Evolutionary conservation across 2,888 invertebrate species (phyloP), one percentile per base, ranked within the genome.

Genomic region (Polydrusus pterygomalis): DNA sequence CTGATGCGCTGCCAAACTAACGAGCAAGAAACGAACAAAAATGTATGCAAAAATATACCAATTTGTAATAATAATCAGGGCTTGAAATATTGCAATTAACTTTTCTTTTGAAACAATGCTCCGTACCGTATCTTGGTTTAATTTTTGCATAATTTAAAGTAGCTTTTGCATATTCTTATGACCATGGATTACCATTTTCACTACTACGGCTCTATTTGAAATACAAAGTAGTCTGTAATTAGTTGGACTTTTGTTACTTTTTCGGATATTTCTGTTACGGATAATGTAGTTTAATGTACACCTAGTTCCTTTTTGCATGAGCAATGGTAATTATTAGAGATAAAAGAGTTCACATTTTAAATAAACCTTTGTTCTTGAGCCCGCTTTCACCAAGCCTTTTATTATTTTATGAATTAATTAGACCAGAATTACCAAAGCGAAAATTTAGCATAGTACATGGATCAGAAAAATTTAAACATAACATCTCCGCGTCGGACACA

Each of bases 151-250:
- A 73, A 73, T 73, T 73, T 60, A 20, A 15, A 49, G 73, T 60
- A 30, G 67, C 60, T 64, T 73, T 73, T 73, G 65, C 73, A 73
- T 73, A 73, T 73, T 73, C 73, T 60, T 67, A 58, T 49, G 65
- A 13, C 43, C 18, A 49, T 13, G 56, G 38, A 73, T 73, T 73
- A 73, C 58, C 65, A 73, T 65, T 73, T 67, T 73, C 73, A 54
- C 67, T 65, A 58, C 34, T 65, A 71, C 63, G 9, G 71, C 20
- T 63, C 62, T 63, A 72, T 72, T 65, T 72, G 65, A 67, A 73
- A 60, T 58, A 73, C 73, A 67, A 73, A 73, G 54, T 67, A 65
- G 58, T n/a, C 54, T 34, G 17, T 73, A 65, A 73, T 73, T 73
- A 73, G 68, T 45, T 34, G 56, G 15, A 56, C 34, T 56, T 56